A percentile compares a stretch with the other conserved stretches of the same genome.
Conservation (phyloP, 2,113 vertebrate species). For the Ageneiosus marmoratus region DNA sequence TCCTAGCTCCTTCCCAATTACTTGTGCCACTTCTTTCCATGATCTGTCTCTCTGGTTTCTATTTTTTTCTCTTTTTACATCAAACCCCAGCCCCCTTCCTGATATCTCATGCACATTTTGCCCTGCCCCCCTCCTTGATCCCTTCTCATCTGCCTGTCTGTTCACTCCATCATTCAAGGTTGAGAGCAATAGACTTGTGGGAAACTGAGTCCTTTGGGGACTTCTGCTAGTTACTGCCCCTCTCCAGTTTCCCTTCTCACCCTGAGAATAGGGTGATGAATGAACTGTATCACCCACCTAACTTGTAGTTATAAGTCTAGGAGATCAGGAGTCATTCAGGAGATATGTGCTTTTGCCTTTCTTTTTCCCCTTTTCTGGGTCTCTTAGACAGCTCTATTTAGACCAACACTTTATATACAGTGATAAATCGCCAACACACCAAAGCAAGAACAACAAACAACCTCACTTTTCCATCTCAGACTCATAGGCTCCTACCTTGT, state of each 20-base stretch:
- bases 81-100: not conserved
- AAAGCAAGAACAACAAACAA: not conserved
- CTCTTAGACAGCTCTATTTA: constrained; percentile 32
- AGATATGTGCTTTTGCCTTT: constrained; percentile 31
- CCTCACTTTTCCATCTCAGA: not conserved
- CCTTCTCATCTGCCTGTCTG: constrained; percentile 40
- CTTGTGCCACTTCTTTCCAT: not conserved
- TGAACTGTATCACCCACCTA: constrained; percentile 45
- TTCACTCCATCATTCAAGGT: constrained; percentile 52
- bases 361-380: not conserved
- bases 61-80: constrained; percentile 20
- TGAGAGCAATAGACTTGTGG: constrained; percentile 52
- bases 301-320: constrained; percentile 10
- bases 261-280: constrained; percentile 35
- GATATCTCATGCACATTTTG: not conserved
- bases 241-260: constrained; percentile 55
- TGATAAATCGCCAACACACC: constrained; percentile 34
- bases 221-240: constrained; percentile 49
- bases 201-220: constrained; percentile 54
- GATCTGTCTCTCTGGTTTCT: constrained; percentile 5
- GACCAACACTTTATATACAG: constrained; percentile 11
- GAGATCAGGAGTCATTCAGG: not conserved
- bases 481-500: constrained; percentile 76
- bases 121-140: not conserved
- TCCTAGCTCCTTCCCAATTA: not conserved